Base-by-base conservation (phyloP, 2,797 vertebrate genomes). In the Neosilurus hyrtlii region DNA sequence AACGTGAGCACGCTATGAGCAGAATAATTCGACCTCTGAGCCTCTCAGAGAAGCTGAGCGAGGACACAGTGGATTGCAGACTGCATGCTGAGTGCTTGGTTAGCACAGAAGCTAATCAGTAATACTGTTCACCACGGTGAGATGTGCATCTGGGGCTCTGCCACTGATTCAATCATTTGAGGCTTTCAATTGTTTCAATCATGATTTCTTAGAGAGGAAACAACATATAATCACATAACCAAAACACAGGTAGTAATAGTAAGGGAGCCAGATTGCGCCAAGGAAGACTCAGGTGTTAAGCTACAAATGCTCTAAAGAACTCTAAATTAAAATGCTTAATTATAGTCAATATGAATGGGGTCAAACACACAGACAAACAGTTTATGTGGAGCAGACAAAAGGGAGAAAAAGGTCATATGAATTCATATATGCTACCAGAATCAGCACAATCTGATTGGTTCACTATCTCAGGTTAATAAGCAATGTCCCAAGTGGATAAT, bases 91-190 rank as follows among this genome's bases (percentile, higher is more conserved):
- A 56, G 49, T 67, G 61, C 24, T 49, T 80, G 12, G 63, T 80
- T 68, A 80, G 49, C 52, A 57, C 52, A 57, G 37, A 26, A 22
- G 59, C 43, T 78, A 63, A 78, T 78, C 75, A 63, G 75, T 78
- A 51, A 63, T 26, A 51, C 37, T 63, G 75, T 78, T 63, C 59
- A 26, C 51, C 35, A 76, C 56, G 24, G 30, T 76, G 12, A 76
- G 12, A 76, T 49, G 59, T 76, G 52, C 71, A 77, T 71, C 83
- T 84, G 88, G 89, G 90, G 83, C 89, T 88, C 89, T 80, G 82
- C 86, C 24, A 83, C 73, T 85, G 83, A 87, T 87, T 86, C 82
- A 87, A 85, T 43, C 65, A 86, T 26, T 71, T 56, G 18, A 74
- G 63, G 15, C 77, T 84, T 86, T 43, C 84, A 70, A 86, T 85